Base-by-base conservation (phyloP, 2,797 vertebrate genomes). In the Enteromius argenteus region DNA sequence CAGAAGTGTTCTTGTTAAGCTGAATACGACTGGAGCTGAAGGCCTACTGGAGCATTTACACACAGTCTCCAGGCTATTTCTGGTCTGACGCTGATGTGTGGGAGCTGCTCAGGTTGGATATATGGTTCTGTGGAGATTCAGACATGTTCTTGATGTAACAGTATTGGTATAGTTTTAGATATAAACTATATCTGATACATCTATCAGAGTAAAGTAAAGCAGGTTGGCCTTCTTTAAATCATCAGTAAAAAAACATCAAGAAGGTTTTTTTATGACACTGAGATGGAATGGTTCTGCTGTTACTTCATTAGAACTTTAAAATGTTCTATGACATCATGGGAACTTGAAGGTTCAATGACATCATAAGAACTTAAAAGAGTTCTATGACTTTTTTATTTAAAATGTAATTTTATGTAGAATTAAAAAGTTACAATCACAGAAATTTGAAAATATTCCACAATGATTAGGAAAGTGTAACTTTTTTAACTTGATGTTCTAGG, bases 21-120 rank as follows among this genome's bases (percentile, higher is more conserved):
- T 75, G 11, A 32, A 6, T 67, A 19, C 30, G 4, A 19, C 30
- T 7, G 42, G 58, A 66, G 23, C 44, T 51, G 13, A 69, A 69
- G 79, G 79, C 79, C 79, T 42, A 37, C 32, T 37, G 13, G 62
- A 51, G 60, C 44, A 67, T 79, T 15, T 42, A 60, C 27, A 35
- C 76, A 32, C 58, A 32, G 6, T 35, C 17, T 46, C 4, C 1
- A 46, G 68, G 15, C 69, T 49, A 46, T 49, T 27, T 71, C 68
- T 69, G 67, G 21, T 23, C 39, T 46, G 23, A 46, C 27, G 68
- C 68, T 30, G 66, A 7, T 71, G 68, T 44, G 68, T 46, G 68
- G 39, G 67, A 69, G 39, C n/a, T 69, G 67, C 1, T 44, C 37
- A 8, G 39, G 37, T 21, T 23, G 30, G 15, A 66, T 32, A 4